Evolutionary conservation across 2,888 invertebrate species (phyloP).

Genomic region (Cephus pulcher): DNA sequence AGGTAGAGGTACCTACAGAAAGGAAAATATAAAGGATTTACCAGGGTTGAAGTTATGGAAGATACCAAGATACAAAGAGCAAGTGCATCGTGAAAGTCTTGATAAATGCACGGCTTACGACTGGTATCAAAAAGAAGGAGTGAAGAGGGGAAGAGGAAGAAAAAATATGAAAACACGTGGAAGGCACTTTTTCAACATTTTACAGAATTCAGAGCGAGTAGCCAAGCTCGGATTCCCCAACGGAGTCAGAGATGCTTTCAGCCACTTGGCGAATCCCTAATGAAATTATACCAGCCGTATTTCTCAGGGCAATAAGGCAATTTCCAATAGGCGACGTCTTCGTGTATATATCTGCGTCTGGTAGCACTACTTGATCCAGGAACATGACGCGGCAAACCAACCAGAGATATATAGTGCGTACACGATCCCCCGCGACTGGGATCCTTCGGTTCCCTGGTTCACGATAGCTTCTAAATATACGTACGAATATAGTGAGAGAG

Average conservation of each 20-base stretch:
- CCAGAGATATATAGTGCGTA: background rate
- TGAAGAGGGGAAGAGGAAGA: background rate
- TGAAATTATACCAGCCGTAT: background rate
- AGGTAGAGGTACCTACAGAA: background rate
- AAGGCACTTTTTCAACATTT: background rate
- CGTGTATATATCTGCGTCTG: background rate
- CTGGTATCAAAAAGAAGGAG: background rate
- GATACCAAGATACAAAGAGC: background rate
- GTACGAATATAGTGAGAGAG: background rate
- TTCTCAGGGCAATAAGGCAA: background rate
- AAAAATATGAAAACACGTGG: background rate
- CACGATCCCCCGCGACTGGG: background rate
- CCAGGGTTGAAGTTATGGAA: background rate
- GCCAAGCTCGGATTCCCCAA: background rate
- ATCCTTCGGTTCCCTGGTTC: background rate
- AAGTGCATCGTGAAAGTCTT: background rate
- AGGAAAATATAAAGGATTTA: background rate
- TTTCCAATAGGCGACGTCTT: background rate
- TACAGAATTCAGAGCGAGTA: background rate
- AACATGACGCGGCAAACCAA: background rate
- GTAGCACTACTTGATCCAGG: background rate
- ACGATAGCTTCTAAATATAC: background rate
- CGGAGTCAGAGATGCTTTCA: background rate
- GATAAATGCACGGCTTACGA: background rate
- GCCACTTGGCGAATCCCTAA: background rate